Percentiles rank a stretch among this genome's conserved stretches.
phyloP scores from a whole-genome alignment of 2,888 invertebrate genomes.

The Sminthurinus aureus region DNA sequence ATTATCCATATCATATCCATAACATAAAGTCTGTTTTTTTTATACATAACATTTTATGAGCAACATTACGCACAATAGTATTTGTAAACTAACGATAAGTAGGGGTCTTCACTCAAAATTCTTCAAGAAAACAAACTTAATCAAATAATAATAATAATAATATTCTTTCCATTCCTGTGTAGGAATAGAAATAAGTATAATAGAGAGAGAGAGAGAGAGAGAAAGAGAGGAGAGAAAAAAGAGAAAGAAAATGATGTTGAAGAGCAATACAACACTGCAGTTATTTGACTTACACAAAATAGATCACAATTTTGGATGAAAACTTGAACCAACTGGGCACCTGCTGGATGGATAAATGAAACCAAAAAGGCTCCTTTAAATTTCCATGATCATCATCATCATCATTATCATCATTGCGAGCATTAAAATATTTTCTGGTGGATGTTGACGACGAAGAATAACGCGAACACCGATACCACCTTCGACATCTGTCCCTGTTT shows the following conservation, averaged over 20 bases:
- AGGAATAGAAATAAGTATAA: not conserved
- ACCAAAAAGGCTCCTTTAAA: not conserved
- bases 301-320: conserved; percentile 9
- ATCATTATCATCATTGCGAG: not conserved
- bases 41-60: conserved; percentile 11
- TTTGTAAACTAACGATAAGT: conserved; percentile 7
- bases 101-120: conserved; percentile 5
- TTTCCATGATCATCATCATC: conserved; percentile 18
- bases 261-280: conserved; percentile 32
- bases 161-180: conserved; percentile 17
- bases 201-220: not conserved
- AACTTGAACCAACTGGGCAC: conserved; percentile 17
- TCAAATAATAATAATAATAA: not conserved
- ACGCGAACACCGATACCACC: conserved; percentile 18
- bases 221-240: not conserved
- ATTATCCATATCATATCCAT: not conserved
- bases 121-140: conserved; percentile 10
- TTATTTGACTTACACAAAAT: conserved; percentile 34
- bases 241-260: conserved; percentile 22
- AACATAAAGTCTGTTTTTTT: not conserved
- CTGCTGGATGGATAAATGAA: conserved; percentile 25
- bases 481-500: conserved; percentile 17
- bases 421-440: conserved; percentile 9
- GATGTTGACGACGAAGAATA: conserved; percentile 23
- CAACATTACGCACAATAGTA: not conserved